Percentiles rank a stretch among this genome's conserved stretches.
Evolutionary conservation across 2,113 vertebrate genomes (phyloP).

Genomic region (Ellobius talpinus): DNA sequence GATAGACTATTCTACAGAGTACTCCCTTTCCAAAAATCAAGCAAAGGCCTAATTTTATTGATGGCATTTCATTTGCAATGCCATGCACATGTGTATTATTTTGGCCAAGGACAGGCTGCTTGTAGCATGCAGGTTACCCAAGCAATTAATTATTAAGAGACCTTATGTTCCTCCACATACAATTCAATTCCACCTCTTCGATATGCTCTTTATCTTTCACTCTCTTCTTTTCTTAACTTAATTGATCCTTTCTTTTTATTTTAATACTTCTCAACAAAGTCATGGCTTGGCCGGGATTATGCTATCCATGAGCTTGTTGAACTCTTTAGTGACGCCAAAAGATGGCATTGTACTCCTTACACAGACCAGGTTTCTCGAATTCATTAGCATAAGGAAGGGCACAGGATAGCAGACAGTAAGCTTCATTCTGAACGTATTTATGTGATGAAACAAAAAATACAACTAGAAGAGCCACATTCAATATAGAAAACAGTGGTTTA

Average conservation of each 20-base stretch:
- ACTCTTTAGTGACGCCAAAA: not conserved
- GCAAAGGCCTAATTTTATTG: not conserved
- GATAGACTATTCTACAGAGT: not conserved
- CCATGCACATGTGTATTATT: not conserved
- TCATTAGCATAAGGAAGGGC: not conserved
- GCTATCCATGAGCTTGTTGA: not conserved
- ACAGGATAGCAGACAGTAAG: not conserved
- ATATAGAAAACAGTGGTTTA: not conserved
- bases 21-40: not conserved
- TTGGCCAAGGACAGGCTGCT: not conserved
- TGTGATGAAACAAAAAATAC: not conserved
- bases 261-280: not conserved
- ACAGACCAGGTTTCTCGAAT: not conserved
- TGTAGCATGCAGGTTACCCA: not conserved
- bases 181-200: not conserved
- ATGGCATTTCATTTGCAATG: not conserved
- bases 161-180: not conserved
- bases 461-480: not conserved
- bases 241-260: not conserved
- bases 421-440: not conserved
- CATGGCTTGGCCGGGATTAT: not conserved
- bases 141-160: not conserved
- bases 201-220: not conserved
- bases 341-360: not conserved
- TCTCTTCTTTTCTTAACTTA: not conserved